Evolutionary conservation across 2,888 invertebrate genomes (phyloP), one percentile per base, ranked within the genome.

Genomic region (Linyphia triangularis): DNA sequence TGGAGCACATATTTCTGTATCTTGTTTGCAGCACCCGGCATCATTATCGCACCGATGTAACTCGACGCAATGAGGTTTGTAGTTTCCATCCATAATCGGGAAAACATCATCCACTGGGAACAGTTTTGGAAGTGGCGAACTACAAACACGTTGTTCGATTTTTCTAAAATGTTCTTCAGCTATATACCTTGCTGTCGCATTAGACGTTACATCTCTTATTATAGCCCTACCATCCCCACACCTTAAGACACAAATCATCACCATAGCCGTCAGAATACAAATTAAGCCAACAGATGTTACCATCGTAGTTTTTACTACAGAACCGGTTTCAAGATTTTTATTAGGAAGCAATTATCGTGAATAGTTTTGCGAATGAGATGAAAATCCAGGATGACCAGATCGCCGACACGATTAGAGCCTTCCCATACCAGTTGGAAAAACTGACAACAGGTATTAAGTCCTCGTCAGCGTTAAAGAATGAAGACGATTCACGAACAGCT

Each of bases 21-120:
- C 78, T 10, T 19, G 10, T 37, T 63, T 37, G 24, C 85, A 85
- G 37, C 85, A 85, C 0, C 85, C 85, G 3, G 85, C 85, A 30
- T 85, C 85, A 1, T 85, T 85, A 61, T 85, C 70, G 30, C 85
- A 85, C 28, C 85, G 24, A 26, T 78, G 69, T 10, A 85, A 67
- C 28, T 78, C 40, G 0, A 85, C 78, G 61, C 85, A 85, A 22
- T 85, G 85, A 24, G 85, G 85, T 22, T 61, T 70, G 61, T 85
- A 85, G 22, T 51, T 61, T 43, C 78, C 77, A 43, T 85, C 59
- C 4, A 40, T 19, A 6, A 78, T 67, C 19, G 78, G 70, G 69
- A 70, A 72, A 30, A 70, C 16, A 24, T 70, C 70, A 33, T 69
- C 63, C 0, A 85, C 85, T 1, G 69, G 61, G 26, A 59, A 78